These are phyloP conservation scores for Aurelia sp. DNA, from an alignment of 30 jellyfish, hydroid and myxozoan genomes.

Conservation along the genomic window DNA sequence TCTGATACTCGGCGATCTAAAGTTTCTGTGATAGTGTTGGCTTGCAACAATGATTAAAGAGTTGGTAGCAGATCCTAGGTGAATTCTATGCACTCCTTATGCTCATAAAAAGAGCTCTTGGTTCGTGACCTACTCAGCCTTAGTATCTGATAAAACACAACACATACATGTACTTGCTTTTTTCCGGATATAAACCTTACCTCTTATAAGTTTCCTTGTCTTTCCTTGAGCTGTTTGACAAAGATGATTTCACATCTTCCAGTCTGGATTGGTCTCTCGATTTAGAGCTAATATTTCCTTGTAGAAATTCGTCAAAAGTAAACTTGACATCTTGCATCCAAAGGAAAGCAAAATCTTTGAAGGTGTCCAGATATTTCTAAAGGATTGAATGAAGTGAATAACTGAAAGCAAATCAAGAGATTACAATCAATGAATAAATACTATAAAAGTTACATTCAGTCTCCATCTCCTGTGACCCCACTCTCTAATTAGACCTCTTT, in stretches of 20 bases:
- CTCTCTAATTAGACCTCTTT: too few species aligned
- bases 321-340: constrained; percentile 90
- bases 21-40: too few species aligned
- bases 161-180: too few species aligned
- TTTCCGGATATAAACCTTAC: neutral
- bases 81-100: too few species aligned
- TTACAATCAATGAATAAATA: neutral
- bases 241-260: constrained; percentile 69
- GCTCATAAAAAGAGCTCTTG: too few species aligned
- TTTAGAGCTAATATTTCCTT: constrained; percentile 77
- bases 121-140: too few species aligned
- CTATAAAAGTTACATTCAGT: neutral
- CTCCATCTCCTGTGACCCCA: too few species aligned
- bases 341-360: constrained; percentile 82
- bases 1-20: too few species aligned
- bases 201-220: constrained; percentile 50
- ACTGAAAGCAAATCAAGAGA: neutral
- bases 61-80: too few species aligned
- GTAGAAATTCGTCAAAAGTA: constrained; percentile 79
- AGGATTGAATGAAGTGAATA: neutral
- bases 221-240: constrained; percentile 64
- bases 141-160: too few species aligned
- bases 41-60: too few species aligned
- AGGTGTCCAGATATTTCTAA: constrained; percentile 61
- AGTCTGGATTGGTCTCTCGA: constrained; percentile 44